Evolutionary conservation across 2,888 invertebrate genomes (phyloP), one percentile per base, ranked within the genome.

Genomic region (Acronicta aceris): DNA sequence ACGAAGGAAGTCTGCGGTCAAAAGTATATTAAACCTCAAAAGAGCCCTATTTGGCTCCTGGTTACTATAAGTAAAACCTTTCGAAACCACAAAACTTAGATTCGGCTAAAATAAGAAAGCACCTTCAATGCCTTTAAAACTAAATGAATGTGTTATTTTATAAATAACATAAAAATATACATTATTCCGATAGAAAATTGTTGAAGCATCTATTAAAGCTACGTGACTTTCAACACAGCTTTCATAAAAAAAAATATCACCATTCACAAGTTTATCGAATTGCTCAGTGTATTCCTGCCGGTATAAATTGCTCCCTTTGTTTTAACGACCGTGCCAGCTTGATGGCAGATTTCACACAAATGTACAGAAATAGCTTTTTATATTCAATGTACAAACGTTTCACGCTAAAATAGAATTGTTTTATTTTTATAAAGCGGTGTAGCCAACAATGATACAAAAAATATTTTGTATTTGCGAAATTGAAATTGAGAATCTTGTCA

Each of bases 221-320:
- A 49, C 36, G 46, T 54, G 40, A 42, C 38, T 9, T 15, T 25
- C 38, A 49, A 45, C 36, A 42, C 50, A 53, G 36, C 27, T 42
- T 12, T 41, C 43, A 67, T 59, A 62, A 70, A 61, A 21, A n/a
- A 72, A 63, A 9, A 33, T 43, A 49, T 49, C 57, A 56, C 47
- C 46, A 12, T 53, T 56, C 42, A 52, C 48, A 52, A 73, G 54
- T 64, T 69, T 36, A 74, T 64, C 41, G 60, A 64, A 71, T 63
- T 55, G 59, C 59, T 43, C 40, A 9, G 53, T 47, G 74, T 72
- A 67, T 64, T 59, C 53, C 53, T 59, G 74, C 56, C 58, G 60
- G 60, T 42, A 50, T 25, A 27, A 74, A 70, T 65, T 47, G 74
- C 58, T 58, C 74, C 65, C 45, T 74, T 69, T 74, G 53, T 65